phyloP scores from a whole-genome alignment of 2,888 invertebrate genomes.

The Lithophane socia region DNA sequence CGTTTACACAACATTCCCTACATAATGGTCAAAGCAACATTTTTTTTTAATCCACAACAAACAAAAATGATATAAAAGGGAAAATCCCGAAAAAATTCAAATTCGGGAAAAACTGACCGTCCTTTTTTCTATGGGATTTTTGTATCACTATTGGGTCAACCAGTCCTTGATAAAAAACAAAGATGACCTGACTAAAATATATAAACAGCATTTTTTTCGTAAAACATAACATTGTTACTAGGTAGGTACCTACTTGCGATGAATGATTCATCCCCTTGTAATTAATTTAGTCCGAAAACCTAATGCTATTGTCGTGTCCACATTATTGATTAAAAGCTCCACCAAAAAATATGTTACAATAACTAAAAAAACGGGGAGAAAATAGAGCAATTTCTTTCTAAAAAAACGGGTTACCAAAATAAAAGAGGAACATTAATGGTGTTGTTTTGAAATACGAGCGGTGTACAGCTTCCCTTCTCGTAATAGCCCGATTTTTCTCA shows the following conservation, averaged over 20 bases:
- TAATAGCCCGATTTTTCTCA: conserved; percentile 88
- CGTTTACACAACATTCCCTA: background rate
- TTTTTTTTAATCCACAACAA: too few species aligned
- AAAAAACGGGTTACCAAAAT: conserved; percentile 83
- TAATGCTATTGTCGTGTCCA: conserved; percentile 61
- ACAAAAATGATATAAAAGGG: too few species aligned
- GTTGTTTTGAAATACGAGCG: conserved; percentile 88
- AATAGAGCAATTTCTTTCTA: conserved; percentile 75
- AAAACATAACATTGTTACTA: background rate
- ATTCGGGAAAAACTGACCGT: too few species aligned
- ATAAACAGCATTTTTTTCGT: conserved; percentile 32
- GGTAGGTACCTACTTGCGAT: conserved; percentile 8
- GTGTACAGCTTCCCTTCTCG: conserved; percentile 75
- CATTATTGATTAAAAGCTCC: conserved; percentile 64
- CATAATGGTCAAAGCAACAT: background rate
- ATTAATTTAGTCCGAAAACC: conserved; percentile 61
- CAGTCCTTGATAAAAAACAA: conserved; percentile 19
- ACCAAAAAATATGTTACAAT: conserved; percentile 55
- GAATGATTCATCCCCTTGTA: conserved; percentile 43
- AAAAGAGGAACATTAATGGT: conserved; percentile 87
- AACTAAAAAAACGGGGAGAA: conserved; percentile 70
- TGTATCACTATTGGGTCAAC: too few species aligned
- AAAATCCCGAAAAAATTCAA: too few species aligned
- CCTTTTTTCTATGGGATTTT: too few species aligned
- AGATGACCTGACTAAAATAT: conserved; percentile 15